Evolutionary conservation across 2,113 vertebrate species (phyloP).

Genomic region (Elgaria multicarinata): DNA sequence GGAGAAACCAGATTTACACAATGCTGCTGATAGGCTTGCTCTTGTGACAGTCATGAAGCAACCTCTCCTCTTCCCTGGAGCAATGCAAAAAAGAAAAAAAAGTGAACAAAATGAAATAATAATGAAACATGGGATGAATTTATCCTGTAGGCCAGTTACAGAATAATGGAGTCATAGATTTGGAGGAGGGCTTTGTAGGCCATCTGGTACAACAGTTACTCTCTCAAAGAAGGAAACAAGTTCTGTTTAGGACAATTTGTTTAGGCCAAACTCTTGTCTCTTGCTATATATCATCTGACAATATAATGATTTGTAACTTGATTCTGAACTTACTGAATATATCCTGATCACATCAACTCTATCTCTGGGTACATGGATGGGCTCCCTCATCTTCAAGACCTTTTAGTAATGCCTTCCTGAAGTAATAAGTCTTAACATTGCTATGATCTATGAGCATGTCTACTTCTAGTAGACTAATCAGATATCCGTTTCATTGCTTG

Average conservation of each 20-base stretch:
- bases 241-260: conserved; percentile 68
- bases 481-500: too few species aligned
- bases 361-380: too few species aligned
- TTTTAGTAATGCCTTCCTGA: not conserved
- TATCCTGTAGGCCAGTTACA: conserved; percentile 66
- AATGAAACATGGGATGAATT: conserved; percentile 42
- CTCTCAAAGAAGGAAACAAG: conserved; percentile 62
- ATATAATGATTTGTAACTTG: conserved; percentile 18
- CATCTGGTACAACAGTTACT: not conserved
- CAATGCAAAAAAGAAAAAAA: conserved; percentile 40
- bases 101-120: not conserved
- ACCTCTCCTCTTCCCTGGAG: conserved; percentile 25
- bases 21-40: not conserved
- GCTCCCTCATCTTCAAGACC: too few species aligned
- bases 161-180: not conserved
- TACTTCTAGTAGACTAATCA: not conserved
- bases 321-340: too few species aligned
- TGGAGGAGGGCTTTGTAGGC: not conserved
- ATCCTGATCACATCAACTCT: too few species aligned
- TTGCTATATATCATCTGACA: conserved; percentile 46
- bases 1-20: not conserved
- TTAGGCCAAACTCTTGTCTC: conserved; percentile 55
- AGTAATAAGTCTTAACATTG: not conserved
- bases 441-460: not conserved
- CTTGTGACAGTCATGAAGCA: not conserved